Percentiles rank a stretch among this genome's conserved stretches.
These are phyloP conservation scores for Recurvirostra avosetta DNA, from an alignment of 2,113 vertebrate species.

Conservation along the genomic window DNA sequence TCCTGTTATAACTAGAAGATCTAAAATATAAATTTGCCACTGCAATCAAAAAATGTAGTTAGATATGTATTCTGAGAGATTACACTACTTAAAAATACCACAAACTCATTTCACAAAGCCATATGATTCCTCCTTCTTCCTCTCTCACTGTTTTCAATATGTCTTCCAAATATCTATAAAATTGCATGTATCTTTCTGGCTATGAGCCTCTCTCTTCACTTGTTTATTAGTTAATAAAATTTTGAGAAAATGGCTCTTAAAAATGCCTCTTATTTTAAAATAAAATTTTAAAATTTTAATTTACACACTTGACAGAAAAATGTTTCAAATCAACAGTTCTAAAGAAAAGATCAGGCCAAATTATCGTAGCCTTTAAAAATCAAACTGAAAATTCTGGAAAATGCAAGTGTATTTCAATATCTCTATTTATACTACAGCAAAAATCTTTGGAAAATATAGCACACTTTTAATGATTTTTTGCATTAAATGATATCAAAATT, in stretches of 20 bases:
- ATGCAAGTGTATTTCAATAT: not conserved
- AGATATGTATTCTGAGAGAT: not conserved
- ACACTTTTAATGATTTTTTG: rapidly evolving
- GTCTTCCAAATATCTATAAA: not conserved
- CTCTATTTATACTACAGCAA: not conserved
- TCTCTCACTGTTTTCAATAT: not conserved
- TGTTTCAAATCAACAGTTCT: not conserved
- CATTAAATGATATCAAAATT: not conserved
- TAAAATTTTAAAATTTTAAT: not conserved
- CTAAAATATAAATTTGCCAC: not conserved
- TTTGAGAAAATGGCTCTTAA: not conserved
- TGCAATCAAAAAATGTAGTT: not conserved
- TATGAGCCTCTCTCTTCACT: not conserved
- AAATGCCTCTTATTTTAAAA: not conserved
- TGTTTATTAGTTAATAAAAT: not conserved
- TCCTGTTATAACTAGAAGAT: not conserved
- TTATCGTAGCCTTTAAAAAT: not conserved
- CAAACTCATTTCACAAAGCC: not conserved
- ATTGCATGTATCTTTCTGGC: not conserved
- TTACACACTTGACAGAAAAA: not conserved
- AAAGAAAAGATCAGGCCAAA: not conserved
- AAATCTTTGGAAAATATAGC: not conserved
- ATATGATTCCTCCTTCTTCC: not conserved
- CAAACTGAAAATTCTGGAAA: not conserved
- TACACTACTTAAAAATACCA: not conserved